Conservation (phyloP, 2,113 vertebrate species). For the Nibea coibor region DNA sequence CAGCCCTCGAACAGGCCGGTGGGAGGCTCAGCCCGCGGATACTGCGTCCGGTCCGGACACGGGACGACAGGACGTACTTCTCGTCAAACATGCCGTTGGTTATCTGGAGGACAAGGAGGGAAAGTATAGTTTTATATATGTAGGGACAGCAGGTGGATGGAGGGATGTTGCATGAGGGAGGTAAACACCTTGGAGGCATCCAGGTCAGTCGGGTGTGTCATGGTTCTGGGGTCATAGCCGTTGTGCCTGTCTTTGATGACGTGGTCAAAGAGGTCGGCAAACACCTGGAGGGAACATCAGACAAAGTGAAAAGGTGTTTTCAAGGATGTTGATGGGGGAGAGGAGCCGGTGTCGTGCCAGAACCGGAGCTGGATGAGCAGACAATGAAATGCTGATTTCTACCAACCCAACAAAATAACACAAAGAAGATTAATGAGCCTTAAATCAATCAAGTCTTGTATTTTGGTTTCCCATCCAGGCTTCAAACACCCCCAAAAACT, state of each 20-base stretch:
- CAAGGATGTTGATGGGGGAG: too few relatives aligned
- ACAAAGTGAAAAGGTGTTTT: background rate
- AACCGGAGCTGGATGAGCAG: too few relatives aligned
- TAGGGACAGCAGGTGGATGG: background rate
- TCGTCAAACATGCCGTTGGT: conserved; percentile 89
- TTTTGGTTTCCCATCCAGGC: too few relatives aligned
- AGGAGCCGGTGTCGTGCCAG: too few relatives aligned
- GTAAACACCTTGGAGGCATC: conserved; percentile 90
- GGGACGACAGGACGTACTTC: conserved; percentile 90
- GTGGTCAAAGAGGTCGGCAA: conserved; percentile 92
- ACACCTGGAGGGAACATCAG: conserved; percentile 82
- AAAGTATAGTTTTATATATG: background rate
- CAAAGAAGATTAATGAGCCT: too few relatives aligned
- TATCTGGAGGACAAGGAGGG: conserved; percentile 77
- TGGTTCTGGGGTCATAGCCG: conserved; percentile 90
- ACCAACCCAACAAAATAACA: too few relatives aligned
- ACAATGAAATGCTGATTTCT: too few relatives aligned
- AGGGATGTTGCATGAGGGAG: background rate
- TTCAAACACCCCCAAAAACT: too few relatives aligned
- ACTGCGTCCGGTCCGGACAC: conserved; percentile 92
- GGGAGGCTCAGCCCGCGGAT: conserved; percentile 94
- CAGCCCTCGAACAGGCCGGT: conserved; percentile 89
- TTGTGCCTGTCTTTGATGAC: conserved; percentile 92
- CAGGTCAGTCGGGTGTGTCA: conserved; percentile 93
- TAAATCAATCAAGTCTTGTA: too few relatives aligned